A percentile compares a stretch with the other conserved stretches of the same genome.
Evolutionary conservation across 64 coral and sea anemone genomes (phyloP).

Genomic region (Hydrozoanthus tunicans): DNA sequence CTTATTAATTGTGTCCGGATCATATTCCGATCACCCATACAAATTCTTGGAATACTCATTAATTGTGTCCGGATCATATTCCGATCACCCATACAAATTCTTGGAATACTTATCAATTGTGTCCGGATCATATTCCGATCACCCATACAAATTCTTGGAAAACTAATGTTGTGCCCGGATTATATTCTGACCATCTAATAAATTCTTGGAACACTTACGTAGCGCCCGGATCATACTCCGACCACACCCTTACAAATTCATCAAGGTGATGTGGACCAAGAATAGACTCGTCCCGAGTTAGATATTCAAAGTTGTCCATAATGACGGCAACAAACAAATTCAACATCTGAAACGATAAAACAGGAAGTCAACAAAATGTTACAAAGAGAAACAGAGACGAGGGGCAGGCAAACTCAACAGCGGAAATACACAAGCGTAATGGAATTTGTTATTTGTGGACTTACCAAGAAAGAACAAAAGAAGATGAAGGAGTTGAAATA

Average conservation of each 20-base stretch:
- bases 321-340: constrained; percentile 99
- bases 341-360: constrained; percentile 61
- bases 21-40: no score
- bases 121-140: no score
- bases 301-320: constrained; percentile 99
- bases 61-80: no score
- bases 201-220: constrained; percentile 69
- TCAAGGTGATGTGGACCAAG: constrained; percentile 98
- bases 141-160: no score
- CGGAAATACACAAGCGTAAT: neutral
- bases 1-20: no score
- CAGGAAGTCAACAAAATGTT: neutral
- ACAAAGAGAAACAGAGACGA: neutral
- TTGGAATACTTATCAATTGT: no score
- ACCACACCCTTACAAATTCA: constrained; percentile 98
- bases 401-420: neutral
- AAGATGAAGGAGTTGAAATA: constrained; percentile 99
- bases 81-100: no score
- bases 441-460: neutral
- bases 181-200: neutral
- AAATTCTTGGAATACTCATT: no score
- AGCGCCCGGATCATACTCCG: constrained; percentile 95
- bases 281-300: constrained; percentile 96
- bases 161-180: no score
- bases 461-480: constrained; percentile 97